Base-by-base conservation (phyloP, 2,888 invertebrate genomes). In the Euclidia mi region DNA sequence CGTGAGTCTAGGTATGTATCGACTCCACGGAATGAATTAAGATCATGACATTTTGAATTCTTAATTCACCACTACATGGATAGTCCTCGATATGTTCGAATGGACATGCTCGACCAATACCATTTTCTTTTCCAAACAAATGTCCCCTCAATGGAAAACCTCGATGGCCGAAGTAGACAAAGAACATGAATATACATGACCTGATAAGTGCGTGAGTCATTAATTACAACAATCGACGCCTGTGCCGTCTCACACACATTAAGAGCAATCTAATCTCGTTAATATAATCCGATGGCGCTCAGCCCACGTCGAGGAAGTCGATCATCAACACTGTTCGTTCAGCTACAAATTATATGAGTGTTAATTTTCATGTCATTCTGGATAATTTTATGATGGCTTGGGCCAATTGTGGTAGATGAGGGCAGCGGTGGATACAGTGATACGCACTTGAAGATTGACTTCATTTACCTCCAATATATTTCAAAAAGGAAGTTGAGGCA, bases 181-280 rank as follows among this genome's bases (percentile, higher is more conserved):
- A 71, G 69, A 68, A 62, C 65, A 43, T 32, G 32, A 43, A 48
- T 55, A 55, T 74, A 59, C 64, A 71, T 81, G 81, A 79, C 80
- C 77, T 77, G 79, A 81, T 84, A 83, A 68, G 79, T 69, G 18
- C 66, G 76, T 92, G 91, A 92, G 62, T 93, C 92, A 94, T 82
- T 94, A 91, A 93, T 93, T 93, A 92, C 70, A 65, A 66, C 81
- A 85, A 89, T 91, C 92, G 94, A 92, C 93, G 92, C 93, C 90
- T 90, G 78, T 71, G 77, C 72, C 76, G 91, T 91, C 92, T 89
- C 93, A 90, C 91, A 88, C 84, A 88, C 91, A 93, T 94, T 93
- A 92, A 88, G 88, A 81, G 76, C 93, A 93, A 92, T 94, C 89
- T 93, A 92, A 94, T 93, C 92, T 90, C 87, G 92, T 94, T 94